A percentile compares a stretch with the other conserved stretches of the same genome.
These are phyloP conservation scores for Trichonephila clavipes DNA, from an alignment of 1,140 invertebrate species.

Conservation along the genomic window DNA sequence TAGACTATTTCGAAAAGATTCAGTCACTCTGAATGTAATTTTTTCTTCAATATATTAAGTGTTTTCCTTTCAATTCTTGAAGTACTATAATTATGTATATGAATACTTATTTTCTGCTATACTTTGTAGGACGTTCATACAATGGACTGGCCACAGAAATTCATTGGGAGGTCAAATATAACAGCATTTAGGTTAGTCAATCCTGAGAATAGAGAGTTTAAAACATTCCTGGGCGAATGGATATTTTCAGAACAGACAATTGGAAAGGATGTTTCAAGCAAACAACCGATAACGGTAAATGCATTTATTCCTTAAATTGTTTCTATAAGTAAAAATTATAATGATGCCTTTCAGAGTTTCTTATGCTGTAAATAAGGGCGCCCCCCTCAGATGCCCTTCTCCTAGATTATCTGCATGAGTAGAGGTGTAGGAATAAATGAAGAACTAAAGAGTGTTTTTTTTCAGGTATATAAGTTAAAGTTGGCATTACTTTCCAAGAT, in stretches of 20 bases:
- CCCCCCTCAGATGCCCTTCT: too few species aligned
- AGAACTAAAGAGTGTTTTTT: too few species aligned
- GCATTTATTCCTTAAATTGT: background rate
- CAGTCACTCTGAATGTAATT: too few species aligned
- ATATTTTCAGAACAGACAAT: constrained; percentile 62
- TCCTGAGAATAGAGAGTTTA: constrained; percentile 70
- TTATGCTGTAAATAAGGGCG: too few species aligned
- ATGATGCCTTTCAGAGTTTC: too few species aligned
- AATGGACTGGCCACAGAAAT: constrained; percentile 78
- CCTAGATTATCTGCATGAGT: too few species aligned
- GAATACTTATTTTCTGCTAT: background rate
- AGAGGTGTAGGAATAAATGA: too few species aligned
- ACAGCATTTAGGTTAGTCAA: constrained; percentile 87
- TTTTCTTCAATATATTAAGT: too few species aligned
- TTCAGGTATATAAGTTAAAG: too few species aligned
- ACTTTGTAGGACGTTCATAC: constrained; percentile 78
- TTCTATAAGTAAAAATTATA: background rate
- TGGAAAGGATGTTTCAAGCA: constrained; percentile 40
- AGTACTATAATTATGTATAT: background rate
- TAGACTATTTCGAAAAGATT: too few species aligned
- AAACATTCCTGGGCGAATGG: constrained; percentile 75
- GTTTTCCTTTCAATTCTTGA: too few species aligned
- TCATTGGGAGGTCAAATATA: constrained; percentile 88
- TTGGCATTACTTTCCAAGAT: too few species aligned
- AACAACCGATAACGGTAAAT: constrained; percentile 66